Evolutionary conservation across 1,140 invertebrate species (phyloP), one percentile per base, ranked within the genome.

Genomic region (Doryteuthis pealeii): DNA sequence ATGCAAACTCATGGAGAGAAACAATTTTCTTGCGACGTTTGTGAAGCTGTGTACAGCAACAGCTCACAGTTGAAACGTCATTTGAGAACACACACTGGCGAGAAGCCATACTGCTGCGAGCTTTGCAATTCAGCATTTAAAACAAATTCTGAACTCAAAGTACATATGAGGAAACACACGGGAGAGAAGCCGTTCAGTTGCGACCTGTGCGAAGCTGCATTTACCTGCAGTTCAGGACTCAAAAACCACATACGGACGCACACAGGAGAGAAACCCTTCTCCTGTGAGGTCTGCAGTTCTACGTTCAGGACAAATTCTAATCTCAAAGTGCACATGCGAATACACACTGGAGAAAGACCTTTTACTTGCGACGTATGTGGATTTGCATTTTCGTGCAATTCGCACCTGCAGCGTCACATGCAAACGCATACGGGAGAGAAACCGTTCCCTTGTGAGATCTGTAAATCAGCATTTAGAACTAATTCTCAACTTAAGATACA

Each of bases 271-370:
- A 75, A 75, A 22, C 83, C 79, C 40, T 87, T 81, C 66, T 81
- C 81, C 65, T 89, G 89, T 76, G 77, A 82, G 8, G 91, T 95
- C 84, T 96, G 94, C 83, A 83, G 80, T 0, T 86, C 86, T 74
- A 86, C 85, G 73, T 81, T 83, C 22, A 74, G 79, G 2, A 82
- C 82, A 26, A 79, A 79, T 10, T 40, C 35, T 10, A 40, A 40
- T 40, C 35, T 40, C 4, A 40, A 3, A 3, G 35, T 40, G 35
- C 65, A 33, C 33, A 71, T 32, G 49, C 28, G 6, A 33, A 49
- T 31, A 2, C 71, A 22, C 35, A 49, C 4, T 62, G 71, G 35
- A 1, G 30, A 35, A n/a, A 28, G n/a, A 62, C 49, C 12, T 58
- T 72, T 40, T 40, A 30, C 2, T 18, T 40, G 35, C 35, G 35